Evolutionary conservation across 2,113 vertebrate species (phyloP), one percentile per base, ranked within the genome.

Genomic region (Poeciliopsis turrubarensis): DNA sequence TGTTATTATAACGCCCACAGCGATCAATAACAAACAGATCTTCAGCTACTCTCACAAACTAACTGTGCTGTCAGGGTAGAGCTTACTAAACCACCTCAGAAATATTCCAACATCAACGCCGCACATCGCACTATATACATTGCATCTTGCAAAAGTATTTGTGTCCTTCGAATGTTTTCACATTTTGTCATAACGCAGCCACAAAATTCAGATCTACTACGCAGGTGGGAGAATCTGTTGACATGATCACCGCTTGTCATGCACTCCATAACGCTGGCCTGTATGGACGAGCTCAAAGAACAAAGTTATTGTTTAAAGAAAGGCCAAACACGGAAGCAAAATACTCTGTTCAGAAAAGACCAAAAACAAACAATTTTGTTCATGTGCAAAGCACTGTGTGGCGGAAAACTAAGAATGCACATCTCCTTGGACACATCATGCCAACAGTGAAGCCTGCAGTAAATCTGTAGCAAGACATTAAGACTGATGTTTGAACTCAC

Each of bases 21-120:
- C 31, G 19, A 89, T 89, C 82, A 14, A 89, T 89, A 67, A 92
- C 73, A 70, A 72, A 68, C 60, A 81, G 25, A 75, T 69, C 75
- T 81, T 65, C 70, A 31, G 70, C 68, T 65, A 26, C 66, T 61
- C 70, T 71, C 63, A 85, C 27, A 65, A 32, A 44, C 66, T 34
- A 54, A 71, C 61, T 29, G 7, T 60, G 70, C 66, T 32, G 57
- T 63, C 15, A 32, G 26, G 73, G 41, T 67, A 15, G 75, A 80
- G 54, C 57, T 39, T 65, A 71, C 37, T 68, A 72, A 80, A 77
- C 73, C 73, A 65, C 78, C 83, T 74, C 32, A 69, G 84, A 77
- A 51, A 84, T 12, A 8, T 9, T 34, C 19, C 34, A 11, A 13
- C 10, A 12, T 39, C 2, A 41, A 66, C 34, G 6, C 41, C 1